Evolutionary conservation across 2,113 vertebrate species (phyloP).

Genomic region (Tylochromis polylepis): DNA sequence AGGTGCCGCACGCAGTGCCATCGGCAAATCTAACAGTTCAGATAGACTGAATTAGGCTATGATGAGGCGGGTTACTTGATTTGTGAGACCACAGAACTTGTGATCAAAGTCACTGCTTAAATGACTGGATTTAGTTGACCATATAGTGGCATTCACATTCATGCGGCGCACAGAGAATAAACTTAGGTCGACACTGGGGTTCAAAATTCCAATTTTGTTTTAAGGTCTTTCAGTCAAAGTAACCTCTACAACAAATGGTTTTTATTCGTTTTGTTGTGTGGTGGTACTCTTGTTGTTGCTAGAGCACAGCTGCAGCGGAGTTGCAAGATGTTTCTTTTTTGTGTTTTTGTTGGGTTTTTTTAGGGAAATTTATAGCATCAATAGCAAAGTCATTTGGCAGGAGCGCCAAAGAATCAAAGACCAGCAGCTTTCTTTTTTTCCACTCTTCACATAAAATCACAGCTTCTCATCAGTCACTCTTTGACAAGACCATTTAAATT

Average conservation of each 20-base stretch:
- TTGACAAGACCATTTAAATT: rapidly evolving
- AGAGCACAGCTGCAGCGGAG: neutral
- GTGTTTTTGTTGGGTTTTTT: rapidly evolving
- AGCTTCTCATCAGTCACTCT: neutral
- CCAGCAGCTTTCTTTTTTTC: neutral
- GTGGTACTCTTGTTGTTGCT: neutral
- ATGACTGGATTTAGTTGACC: neutral
- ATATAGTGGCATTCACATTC: neutral
- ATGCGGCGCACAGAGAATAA: neutral
- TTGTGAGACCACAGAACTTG: neutral
- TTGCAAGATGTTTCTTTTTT: neutral
- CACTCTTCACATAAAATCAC: neutral
- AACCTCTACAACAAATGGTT: neutral
- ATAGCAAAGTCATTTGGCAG: neutral
- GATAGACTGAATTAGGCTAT: constrained; percentile 36
- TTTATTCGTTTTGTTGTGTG: neutral
- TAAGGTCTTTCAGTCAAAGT: neutral
- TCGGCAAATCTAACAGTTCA: neutral
- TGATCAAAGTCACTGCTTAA: neutral
- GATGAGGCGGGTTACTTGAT: neutral
- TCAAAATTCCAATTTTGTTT: neutral
- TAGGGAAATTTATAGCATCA: neutral
- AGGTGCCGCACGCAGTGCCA: neutral
- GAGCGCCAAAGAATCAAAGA: neutral
- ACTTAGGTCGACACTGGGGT: neutral